Evolutionary conservation across 2,797 vertebrate species (phyloP), one percentile per base, ranked within the genome.

Genomic region (Geotrypetes seraphini): DNA sequence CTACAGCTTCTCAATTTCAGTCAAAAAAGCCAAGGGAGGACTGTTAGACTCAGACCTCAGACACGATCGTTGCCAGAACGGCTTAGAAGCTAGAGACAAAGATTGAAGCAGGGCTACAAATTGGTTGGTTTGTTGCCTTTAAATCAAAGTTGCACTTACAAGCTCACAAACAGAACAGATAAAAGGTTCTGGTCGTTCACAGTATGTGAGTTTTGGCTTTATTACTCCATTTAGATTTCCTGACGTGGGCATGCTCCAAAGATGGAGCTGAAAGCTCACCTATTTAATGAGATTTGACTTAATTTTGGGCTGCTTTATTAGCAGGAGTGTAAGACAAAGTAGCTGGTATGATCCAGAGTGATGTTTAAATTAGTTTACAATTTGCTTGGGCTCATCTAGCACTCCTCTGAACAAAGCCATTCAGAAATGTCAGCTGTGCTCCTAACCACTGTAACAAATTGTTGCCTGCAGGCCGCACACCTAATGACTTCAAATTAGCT

Each of bases 321-420:
- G 85, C 87, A 84, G 76, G 65, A 73, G 75, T 86, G 85, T 88
- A 85, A 86, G 83, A 84, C 83, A 84, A 87, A 90, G 87, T 89
- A 88, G 87, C 78, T 75, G 64, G 84, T 84, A 86, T 93, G 95
- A 96, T 89, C 73, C 59, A 93, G 91, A 96, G 91, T 92, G 94
- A 97, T 97, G 94, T 96, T 97, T 97, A 95, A 96, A 97, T 97
- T 96, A 97, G 94, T 95, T 95, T 94, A 96, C 92, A 96, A 96
- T 97, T 96, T 96, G 88, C 91, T 88, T 86, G 87, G 84, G 82
- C 87, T 88, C 89, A 88, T 89, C 84, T 74, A 88, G 91, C 89
- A 88, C 80, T 83, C 79, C 88, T 85, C 79, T 66, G 91, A 96
- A 97, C 89, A 90, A 89, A 90, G 84, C 89, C 88, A 89, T 89